Evolutionary conservation across 2,888 invertebrate genomes (phyloP).

Genomic region (Argynnis bischoffii): DNA sequence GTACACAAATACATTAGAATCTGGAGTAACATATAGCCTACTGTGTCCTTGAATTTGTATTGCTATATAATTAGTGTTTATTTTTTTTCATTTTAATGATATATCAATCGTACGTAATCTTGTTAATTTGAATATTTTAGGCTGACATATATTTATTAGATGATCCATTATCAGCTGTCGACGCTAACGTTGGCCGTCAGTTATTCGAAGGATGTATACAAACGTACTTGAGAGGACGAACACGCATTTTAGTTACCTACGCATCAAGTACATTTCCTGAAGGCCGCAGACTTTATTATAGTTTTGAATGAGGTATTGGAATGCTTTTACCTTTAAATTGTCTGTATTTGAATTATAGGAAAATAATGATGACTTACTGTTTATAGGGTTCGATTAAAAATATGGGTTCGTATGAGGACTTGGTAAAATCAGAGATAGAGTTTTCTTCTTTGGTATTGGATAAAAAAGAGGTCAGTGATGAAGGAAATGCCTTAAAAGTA

Average conservation of each 20-base stretch:
- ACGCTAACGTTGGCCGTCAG: constrained; percentile 89
- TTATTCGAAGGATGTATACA: constrained; percentile 90
- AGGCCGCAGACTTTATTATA: constrained; percentile 85
- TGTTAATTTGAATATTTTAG: constrained; percentile 51
- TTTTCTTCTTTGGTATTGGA: constrained; percentile 66
- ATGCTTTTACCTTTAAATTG: not conserved
- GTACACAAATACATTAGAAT: no score
- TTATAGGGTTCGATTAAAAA: constrained; percentile 81
- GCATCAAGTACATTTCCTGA: constrained; percentile 92
- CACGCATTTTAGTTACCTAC: constrained; percentile 91
- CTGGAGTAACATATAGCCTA: no score
- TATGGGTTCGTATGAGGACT: constrained; percentile 82
- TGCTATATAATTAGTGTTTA: no score
- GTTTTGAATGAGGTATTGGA: constrained; percentile 76
- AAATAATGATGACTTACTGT: not conserved
- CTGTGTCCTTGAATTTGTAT: no score
- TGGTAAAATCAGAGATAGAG: constrained; percentile 77
- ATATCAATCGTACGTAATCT: not conserved
- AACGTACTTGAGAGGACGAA: constrained; percentile 84
- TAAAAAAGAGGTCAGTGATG: constrained; percentile 46
- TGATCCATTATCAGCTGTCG: constrained; percentile 94
- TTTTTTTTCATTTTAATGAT: not conserved
- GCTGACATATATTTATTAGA: constrained; percentile 92
- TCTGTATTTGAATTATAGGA: no score
- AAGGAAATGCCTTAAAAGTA: constrained; percentile 43